A percentile compares a stretch with the other conserved stretches of the same genome.
phyloP scores from a whole-genome alignment of 2,797 vertebrate species.

The Spinibarbus caldwelli region DNA sequence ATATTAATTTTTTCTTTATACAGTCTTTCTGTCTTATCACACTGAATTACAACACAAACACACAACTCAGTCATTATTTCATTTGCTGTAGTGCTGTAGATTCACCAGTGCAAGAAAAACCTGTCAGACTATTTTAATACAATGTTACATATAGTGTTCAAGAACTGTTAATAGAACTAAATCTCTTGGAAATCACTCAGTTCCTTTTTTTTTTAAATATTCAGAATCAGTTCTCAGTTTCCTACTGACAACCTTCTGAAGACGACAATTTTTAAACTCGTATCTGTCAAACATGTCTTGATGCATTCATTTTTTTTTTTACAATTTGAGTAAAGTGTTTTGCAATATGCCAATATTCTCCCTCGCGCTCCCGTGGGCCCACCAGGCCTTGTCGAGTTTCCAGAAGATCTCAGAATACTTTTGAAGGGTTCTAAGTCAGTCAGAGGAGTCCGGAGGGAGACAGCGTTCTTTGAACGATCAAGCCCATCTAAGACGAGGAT shows the following conservation, averaged over 20 bases:
- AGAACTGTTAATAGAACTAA: neutral
- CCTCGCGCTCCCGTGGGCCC: conserved; percentile 57
- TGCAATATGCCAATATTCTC: neutral
- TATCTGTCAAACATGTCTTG: neutral
- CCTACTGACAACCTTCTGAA: neutral
- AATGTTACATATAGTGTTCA: neutral
- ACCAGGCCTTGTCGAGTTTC: conserved; percentile 56
- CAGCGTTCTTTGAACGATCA: neutral
- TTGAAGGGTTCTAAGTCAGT: conserved; percentile 60
- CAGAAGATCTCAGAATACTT: conserved; percentile 43
- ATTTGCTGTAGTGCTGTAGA: neutral
- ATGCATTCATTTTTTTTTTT: neutral
- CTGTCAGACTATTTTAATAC: neutral
- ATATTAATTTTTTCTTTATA: neutral
- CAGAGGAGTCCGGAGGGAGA: neutral
- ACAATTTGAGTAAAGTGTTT: neutral
- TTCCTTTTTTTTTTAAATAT: neutral
- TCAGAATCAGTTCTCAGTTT: neutral
- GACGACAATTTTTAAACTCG: neutral
- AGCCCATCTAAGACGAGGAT: neutral
- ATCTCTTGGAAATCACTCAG: neutral
- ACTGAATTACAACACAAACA: neutral
- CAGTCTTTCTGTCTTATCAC: neutral
- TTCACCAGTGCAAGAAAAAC: neutral
- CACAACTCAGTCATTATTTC: neutral